phyloP scores from a whole-genome alignment of 2,888 invertebrate genomes.

The Brachyptera putata region DNA sequence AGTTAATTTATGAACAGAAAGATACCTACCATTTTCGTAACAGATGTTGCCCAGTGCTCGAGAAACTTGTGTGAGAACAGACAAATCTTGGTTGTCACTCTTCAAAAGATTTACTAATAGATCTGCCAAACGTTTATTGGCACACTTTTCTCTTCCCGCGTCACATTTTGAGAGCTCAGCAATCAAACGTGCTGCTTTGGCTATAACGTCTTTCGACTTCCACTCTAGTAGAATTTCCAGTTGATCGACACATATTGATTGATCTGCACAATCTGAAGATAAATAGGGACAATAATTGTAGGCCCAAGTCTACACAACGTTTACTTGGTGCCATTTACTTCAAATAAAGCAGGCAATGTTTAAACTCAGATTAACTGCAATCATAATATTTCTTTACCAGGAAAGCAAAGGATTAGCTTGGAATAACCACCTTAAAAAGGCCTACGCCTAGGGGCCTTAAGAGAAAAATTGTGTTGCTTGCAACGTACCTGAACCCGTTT shows the following conservation, averaged over 20 bases:
- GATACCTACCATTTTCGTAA: slow-evolving; percentile 73
- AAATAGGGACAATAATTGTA: too few relatives aligned
- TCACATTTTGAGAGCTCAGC: slow-evolving; percentile 80
- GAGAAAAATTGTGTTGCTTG: too few relatives aligned
- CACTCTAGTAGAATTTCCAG: slow-evolving; percentile 25
- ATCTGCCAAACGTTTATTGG: slow-evolving; percentile 41
- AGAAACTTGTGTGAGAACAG: slow-evolving; percentile 67
- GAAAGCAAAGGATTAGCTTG: too few relatives aligned
- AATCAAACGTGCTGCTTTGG: slow-evolving; percentile 61
- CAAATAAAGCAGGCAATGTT: too few relatives aligned
- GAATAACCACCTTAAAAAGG: too few relatives aligned
- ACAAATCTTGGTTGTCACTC: slow-evolving; percentile 44
- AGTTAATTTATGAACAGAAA: too few relatives aligned
- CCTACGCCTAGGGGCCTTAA: too few relatives aligned
- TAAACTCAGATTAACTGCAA: too few relatives aligned
- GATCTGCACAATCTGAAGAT: slow-evolving; percentile 2
- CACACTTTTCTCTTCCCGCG: slow-evolving; percentile 66
- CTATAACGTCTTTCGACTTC: slow-evolving; percentile 37
- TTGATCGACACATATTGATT: slow-evolving; percentile 3
- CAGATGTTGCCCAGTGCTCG: slow-evolving; percentile 85
- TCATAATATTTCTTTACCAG: too few relatives aligned
- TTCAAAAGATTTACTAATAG: slow-evolving; percentile 34
- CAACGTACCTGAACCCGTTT: neutral
- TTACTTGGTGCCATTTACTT: too few relatives aligned
- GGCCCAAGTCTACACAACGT: too few relatives aligned